phyloP scores from a whole-genome alignment of 2,113 vertebrate species.

The Baryphthengus martii region DNA sequence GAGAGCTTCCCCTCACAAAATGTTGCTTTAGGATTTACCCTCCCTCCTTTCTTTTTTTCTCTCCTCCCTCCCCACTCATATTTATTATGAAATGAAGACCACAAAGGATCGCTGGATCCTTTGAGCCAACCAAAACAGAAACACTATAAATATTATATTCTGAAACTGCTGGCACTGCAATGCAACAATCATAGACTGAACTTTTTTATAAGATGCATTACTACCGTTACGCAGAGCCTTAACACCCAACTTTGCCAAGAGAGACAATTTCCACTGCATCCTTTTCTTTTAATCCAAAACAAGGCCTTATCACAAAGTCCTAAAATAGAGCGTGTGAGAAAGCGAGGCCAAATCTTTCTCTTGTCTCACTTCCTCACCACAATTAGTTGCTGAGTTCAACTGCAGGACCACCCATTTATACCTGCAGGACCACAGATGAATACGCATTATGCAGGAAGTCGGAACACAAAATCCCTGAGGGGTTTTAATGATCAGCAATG shows the following conservation, averaged over 20 bases:
- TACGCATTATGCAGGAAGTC: background rate
- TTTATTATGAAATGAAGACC: background rate
- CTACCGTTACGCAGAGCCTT: background rate
- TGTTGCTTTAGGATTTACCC: accelerated
- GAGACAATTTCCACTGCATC: background rate
- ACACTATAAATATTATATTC: background rate
- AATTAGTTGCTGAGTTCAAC: background rate
- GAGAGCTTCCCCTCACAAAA: background rate
- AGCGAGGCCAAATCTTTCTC: background rate
- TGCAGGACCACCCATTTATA: background rate
- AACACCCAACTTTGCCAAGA: background rate
- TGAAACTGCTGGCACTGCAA: background rate
- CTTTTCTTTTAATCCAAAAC: background rate
- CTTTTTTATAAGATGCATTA: background rate
- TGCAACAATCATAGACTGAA: background rate
- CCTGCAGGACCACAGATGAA: background rate
- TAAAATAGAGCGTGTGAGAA: accelerated
- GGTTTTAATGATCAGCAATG: background rate
- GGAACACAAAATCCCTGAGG: background rate
- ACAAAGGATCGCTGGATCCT: background rate
- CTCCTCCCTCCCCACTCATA: background rate
- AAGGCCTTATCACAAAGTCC: background rate
- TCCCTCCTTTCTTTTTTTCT: background rate
- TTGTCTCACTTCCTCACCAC: background rate
- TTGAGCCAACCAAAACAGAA: background rate